Conservation (phyloP, 1,140 invertebrate genomes). For the Steinernema khuongi region DNA sequence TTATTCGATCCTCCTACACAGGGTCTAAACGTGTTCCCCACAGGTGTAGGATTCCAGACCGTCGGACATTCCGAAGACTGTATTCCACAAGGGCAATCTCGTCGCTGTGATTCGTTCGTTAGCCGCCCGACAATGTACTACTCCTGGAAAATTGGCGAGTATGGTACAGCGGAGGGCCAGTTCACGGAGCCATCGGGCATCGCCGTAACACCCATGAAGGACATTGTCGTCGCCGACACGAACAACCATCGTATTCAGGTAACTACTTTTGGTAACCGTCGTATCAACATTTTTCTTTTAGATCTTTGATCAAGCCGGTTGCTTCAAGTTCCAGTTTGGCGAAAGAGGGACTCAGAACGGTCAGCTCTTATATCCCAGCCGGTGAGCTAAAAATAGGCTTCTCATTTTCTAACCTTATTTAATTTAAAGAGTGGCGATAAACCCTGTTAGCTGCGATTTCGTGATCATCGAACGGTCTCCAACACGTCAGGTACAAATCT, state of each 20-base stretch:
- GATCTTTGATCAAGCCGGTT: conserved; percentile 93
- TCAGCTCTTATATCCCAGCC: conserved; percentile 87
- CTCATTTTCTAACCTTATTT: background rate
- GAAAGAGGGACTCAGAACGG: conserved; percentile 84
- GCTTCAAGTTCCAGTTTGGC: conserved; percentile 97
- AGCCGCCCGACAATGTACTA: conserved; percentile 96
- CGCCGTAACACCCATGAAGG: conserved; percentile 92
- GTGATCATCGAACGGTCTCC: conserved; percentile 94
- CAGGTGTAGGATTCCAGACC: background rate
- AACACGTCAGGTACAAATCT: conserved; percentile 90
- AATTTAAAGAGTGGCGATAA: conserved; percentile 74
- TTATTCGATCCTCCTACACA: background rate
- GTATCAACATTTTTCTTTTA: conserved; percentile 61
- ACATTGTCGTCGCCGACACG: conserved; percentile 96
- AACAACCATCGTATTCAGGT: conserved; percentile 94
- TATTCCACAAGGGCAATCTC: background rate
- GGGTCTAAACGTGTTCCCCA: background rate
- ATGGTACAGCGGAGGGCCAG: conserved; percentile 91
- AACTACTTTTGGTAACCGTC: conserved; percentile 61
- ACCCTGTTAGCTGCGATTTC: conserved; percentile 88
- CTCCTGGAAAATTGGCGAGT: conserved; percentile 97
- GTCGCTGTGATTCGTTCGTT: background rate
- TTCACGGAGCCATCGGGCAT: conserved; percentile 97
- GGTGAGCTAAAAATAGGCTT: background rate
- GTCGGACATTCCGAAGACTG: background rate